Percentiles rank a stretch among this genome's conserved stretches.
Evolutionary conservation across 2,797 vertebrate genomes (phyloP).

Genomic region (Acanthis flammea): DNA sequence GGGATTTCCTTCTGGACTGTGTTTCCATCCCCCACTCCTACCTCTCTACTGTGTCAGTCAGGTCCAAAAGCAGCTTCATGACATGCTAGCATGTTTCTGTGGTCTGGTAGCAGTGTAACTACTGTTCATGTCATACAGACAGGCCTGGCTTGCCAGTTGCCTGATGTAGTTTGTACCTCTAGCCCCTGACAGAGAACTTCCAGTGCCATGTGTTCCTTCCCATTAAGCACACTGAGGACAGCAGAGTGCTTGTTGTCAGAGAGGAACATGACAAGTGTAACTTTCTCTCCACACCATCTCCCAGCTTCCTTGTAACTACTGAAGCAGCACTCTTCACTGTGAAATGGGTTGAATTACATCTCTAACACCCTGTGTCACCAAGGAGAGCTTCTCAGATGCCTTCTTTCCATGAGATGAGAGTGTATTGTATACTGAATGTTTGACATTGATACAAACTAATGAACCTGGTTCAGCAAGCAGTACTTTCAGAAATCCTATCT

Average conservation of each 20-base stretch:
- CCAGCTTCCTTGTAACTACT: background rate
- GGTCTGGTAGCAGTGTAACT: background rate
- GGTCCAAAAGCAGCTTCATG: background rate
- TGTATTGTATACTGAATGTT: background rate
- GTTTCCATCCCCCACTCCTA: rapidly evolving
- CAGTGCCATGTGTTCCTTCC: background rate
- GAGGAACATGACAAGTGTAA: background rate
- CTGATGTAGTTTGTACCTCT: background rate
- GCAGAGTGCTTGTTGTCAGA: background rate
- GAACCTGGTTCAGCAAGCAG: conserved; percentile 19
- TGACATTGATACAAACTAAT: conserved; percentile 42
- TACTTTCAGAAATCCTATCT: conserved; percentile 42
- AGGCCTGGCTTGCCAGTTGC: background rate
- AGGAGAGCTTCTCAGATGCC: background rate
- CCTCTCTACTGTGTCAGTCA: background rate
- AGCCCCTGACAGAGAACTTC: background rate
- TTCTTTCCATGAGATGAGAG: background rate
- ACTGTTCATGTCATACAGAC: background rate
- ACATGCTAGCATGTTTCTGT: background rate
- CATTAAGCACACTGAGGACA: background rate
- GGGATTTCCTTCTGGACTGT: background rate
- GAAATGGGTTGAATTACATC: background rate
- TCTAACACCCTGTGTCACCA: background rate
- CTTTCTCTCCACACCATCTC: background rate
- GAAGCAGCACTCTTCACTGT: background rate